Evolutionary conservation across 1,140 invertebrate genomes (phyloP).

Genomic region (Penaeus japonicus): DNA sequence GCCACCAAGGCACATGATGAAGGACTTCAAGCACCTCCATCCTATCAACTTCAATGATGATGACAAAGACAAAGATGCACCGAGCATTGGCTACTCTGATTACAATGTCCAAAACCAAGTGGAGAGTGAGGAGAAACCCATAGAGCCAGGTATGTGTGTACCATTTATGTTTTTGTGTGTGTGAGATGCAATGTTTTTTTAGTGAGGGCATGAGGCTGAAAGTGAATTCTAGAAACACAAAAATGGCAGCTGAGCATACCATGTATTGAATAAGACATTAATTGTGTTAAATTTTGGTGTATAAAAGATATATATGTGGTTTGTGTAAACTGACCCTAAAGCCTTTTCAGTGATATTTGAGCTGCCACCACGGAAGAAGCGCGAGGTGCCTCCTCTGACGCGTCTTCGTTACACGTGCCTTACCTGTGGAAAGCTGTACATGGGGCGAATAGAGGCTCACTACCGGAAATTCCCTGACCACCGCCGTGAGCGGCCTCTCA

Average conservation of each 20-base stretch:
- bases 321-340: no score
- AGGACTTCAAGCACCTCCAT: conserved; percentile 74
- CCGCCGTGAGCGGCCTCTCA: conserved; percentile 19
- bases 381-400: conserved; percentile 2
- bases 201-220: no score
- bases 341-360: not conserved
- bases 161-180: no score
- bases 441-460: conserved; percentile 51
- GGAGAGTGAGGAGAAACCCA: conserved; percentile 66
- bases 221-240: no score
- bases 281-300: no score
- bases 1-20: conserved; percentile 74
- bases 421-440: conserved; percentile 51
- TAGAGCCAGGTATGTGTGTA: not conserved
- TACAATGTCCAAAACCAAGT: conserved; percentile 64
- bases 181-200: no score
- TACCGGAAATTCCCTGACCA: conserved; percentile 52
- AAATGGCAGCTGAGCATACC: no score
- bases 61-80: conserved; percentile 71
- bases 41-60: conserved; percentile 68
- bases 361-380: conserved; percentile 48
- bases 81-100: conserved; percentile 75
- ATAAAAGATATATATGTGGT: no score
- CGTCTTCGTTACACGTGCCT: conserved; percentile 48
- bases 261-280: no score